Evolutionary conservation across 1,140 invertebrate species (phyloP), one percentile per base, ranked within the genome.

Genomic region (Cyrtorhinus lividipennis): DNA sequence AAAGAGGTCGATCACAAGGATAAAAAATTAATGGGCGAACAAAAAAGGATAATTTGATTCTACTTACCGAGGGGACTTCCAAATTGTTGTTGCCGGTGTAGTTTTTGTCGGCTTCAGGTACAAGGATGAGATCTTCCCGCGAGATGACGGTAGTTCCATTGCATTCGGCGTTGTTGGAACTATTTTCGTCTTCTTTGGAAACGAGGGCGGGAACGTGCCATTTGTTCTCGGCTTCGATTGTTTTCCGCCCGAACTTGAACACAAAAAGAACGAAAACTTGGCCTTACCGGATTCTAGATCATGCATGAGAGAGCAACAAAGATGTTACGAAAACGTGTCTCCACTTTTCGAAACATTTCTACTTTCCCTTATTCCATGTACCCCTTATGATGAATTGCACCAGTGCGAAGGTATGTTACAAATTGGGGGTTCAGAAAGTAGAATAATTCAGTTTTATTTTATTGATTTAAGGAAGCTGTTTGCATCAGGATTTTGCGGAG

Each of bases 161-260:
- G 20, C 61, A 44, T 23, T 63, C 62, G 60, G 60, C 25, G 61
- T 48, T 25, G 8, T 64, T 48, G 20, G 69, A 63, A 53, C 66
- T 67, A 22, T 64, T 65, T 26, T 65, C 65, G 20, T 59, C 61
- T 27, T 63, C 62, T 2, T 68, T 66, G n/a, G 72, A 72, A 57
- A 72, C 78, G 58, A 71, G 77, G 23, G 75, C 48, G 5, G 48
- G 20, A 76, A 61, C 79, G 77, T 63, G 74, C 75, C 56, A 78
- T 66, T 66, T 58, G 38, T 30, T 61, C 62, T 83, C 83, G 46
- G 81, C 83, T 74, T 88, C 86, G 63, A 89, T 88, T 71, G 86
- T 86, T 73, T 85, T 81, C 62, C 86, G 76, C 23, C 87, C 87
- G 77, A 86, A 88, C 85, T 87, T 75, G 30, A 79, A 79, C 38